Conservation (phyloP, 2,888 invertebrate species). For the Drosophila cracens region DNA sequence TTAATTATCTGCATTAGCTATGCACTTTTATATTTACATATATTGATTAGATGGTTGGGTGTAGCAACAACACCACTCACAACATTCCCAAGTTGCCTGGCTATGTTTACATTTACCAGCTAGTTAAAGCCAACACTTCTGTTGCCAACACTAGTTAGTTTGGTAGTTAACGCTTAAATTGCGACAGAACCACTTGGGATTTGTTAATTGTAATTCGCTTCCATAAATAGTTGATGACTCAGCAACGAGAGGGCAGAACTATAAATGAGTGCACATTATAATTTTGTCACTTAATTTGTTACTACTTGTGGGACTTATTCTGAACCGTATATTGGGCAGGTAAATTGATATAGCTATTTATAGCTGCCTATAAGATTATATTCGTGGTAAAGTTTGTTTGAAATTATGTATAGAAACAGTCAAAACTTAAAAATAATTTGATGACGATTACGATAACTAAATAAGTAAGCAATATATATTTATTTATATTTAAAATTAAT, state of each 20-base stretch:
- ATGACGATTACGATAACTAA: neutral
- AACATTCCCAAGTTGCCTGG: conserved; percentile 5
- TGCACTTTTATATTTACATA: neutral
- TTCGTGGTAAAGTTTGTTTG: neutral
- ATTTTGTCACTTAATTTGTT: neutral
- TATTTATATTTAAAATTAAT: neutral
- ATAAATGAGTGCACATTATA: neutral
- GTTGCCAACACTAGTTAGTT: conserved; percentile 6
- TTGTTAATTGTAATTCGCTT: conserved; percentile 22
- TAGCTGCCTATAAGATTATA: neutral
- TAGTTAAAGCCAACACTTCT: conserved; percentile 9
- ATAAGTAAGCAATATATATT: neutral
- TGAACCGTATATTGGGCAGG: neutral
- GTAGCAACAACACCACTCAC: neutral
- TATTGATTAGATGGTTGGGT: conserved; percentile 13
- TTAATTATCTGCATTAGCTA: conserved; percentile 38
- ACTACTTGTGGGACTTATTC: neutral
- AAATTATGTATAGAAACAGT: neutral
- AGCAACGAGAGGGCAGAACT: neutral
- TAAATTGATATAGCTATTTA: neutral
- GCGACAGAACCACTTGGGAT: conserved; percentile 22
- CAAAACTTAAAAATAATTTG: neutral
- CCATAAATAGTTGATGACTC: conserved; percentile 34
- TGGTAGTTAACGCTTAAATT: conserved; percentile 29
- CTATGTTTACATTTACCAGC: conserved; percentile 2